Evolutionary conservation across 1,140 invertebrate species (phyloP).

Genomic region (Drosophila carrolli): DNA sequence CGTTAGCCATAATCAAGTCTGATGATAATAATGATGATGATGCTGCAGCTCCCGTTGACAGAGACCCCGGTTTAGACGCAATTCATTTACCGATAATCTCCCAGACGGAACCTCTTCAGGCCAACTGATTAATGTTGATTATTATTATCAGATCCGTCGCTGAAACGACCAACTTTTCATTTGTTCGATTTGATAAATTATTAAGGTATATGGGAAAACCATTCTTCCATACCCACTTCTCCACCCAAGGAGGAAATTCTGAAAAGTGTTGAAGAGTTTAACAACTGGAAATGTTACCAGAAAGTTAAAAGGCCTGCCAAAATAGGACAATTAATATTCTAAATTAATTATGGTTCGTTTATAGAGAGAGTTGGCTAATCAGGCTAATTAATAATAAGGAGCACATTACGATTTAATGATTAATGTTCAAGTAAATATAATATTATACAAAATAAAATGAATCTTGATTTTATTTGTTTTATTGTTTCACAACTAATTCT

Average conservation of each 20-base stretch:
- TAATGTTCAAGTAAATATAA: neutral
- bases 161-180: constrained; percentile 50
- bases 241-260: constrained; percentile 7
- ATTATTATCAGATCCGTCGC: constrained; percentile 45
- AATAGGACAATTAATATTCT: constrained; percentile 5
- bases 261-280: constrained; percentile 30
- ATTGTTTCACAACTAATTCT: neutral
- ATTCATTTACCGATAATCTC: constrained; percentile 73
- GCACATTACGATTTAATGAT: neutral
- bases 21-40: constrained; percentile 34
- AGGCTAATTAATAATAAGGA: neutral
- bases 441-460: neutral
- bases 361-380: neutral
- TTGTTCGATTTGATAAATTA: constrained; percentile 69
- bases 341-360: constrained; percentile 36
- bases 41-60: constrained; percentile 48
- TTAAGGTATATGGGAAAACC: constrained; percentile 58
- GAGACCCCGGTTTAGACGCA: constrained; percentile 41
- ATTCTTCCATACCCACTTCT: constrained; percentile 9
- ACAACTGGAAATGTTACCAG: constrained; percentile 1
- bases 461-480: no score
- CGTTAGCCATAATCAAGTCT: constrained; percentile 28
- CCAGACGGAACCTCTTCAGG: constrained; percentile 41
- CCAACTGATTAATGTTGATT: constrained; percentile 80
- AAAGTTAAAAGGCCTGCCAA: neutral